Evolutionary conservation across 2,888 invertebrate species (phyloP), one percentile per base, ranked within the genome.

Genomic region (Pammene aurita): DNA sequence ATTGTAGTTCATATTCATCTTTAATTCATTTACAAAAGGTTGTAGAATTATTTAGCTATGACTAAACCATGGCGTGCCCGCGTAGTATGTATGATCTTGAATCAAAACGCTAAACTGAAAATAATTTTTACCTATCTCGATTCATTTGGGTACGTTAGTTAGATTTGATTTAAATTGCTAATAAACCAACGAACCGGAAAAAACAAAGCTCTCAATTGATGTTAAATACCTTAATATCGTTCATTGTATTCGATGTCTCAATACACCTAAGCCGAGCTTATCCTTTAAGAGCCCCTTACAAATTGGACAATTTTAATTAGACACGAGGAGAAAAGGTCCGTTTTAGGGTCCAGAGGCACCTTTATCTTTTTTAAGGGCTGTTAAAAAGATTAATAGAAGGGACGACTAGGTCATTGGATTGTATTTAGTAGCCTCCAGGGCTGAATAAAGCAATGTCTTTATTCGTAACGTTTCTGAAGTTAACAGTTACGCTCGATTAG

Each of bases 331-430:
- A 78, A 76, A 77, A 73, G 73, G 70, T 72, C 75, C 75, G 72
- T 72, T 75, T 74, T 75, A 71, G 66, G 76, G 75, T 76, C 56
- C 58, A 67, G 71, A 74, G 75, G 72, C 74, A 73, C 69, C 73
- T 77, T 79, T 79, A 81, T 80, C 80, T 78, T 77, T 69, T 78
- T 77, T 78, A 81, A 78, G 77, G 86, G 86, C 81, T 84, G 86
- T 88, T 86, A 86, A 84, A 82, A 83, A 86, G 87, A 88, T 88
- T 87, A 85, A 88, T 87, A 82, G 83, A 80, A 83, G 82, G 84
- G 84, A 79, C 83, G 77, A 80, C 77, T 76, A 76, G 84, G 82
- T 81, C 84, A 86, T 85, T 82, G 84, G 80, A 77, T 83, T 78
- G 81, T 85, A 84, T 87, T 88, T 86, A 87, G 84, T 81, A 80